A percentile compares a stretch with the other conserved stretches of the same genome.
phyloP scores from a whole-genome alignment of 2,888 invertebrate species.

The Chrysina gloriosa region DNA sequence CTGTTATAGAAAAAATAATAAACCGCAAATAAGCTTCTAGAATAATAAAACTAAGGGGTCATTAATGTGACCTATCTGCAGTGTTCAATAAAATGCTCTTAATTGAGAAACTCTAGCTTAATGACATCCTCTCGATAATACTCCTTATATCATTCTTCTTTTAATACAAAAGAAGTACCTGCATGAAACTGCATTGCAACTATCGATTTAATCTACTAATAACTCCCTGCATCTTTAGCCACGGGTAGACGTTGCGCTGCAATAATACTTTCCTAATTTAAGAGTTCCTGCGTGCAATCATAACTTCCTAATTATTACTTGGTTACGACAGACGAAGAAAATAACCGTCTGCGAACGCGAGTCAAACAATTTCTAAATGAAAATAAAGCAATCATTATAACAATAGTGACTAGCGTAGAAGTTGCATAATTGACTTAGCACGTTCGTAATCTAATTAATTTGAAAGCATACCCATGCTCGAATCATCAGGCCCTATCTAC shows the following conservation, averaged over 20 bases:
- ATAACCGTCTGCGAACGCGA: neutral
- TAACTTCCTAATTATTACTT: neutral
- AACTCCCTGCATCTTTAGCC: neutral
- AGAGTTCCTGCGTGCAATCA: neutral
- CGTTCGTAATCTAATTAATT: constrained; percentile 23
- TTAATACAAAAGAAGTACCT: neutral
- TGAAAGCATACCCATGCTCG: constrained; percentile 23
- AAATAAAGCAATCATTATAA: constrained; percentile 2
- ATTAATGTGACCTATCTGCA: no score
- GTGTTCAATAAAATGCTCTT: no score
- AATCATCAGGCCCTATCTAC: neutral
- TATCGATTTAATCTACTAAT: neutral
- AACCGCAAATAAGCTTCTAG: no score
- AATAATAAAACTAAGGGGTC: no score
- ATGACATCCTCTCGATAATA: no score
- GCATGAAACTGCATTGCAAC: neutral
- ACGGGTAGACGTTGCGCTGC: neutral
- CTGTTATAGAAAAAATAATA: no score
- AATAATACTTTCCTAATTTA: neutral
- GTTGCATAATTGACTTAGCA: constrained; percentile 25
- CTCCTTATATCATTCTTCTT: no score
- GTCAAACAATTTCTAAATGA: constrained; percentile 2
- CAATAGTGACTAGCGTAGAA: neutral
- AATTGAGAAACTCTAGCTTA: no score
- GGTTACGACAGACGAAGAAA: neutral